phyloP scores from a whole-genome alignment of 2,797 vertebrate species.

The Sorex maritimensis region DNA sequence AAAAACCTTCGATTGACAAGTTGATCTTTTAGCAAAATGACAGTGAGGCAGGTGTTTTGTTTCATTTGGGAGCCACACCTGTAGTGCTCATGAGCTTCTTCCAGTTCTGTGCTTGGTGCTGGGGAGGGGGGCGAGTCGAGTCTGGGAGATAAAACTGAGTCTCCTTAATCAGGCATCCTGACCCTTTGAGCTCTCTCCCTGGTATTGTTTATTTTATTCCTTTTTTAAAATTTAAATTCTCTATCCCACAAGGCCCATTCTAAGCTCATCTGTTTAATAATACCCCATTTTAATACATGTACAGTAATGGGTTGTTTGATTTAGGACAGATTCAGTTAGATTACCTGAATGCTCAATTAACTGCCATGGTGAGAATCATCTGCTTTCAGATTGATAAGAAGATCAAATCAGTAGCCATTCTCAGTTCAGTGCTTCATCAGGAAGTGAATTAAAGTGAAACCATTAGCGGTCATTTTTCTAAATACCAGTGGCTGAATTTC shows the following conservation, averaged over 20 bases:
- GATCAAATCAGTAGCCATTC: conserved; percentile 81
- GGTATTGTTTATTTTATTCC: not conserved
- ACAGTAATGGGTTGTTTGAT: conserved; percentile 56
- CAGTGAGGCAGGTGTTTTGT: not conserved
- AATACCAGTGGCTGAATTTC: conserved; percentile 76
- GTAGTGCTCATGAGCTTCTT: no score
- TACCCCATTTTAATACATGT: conserved; percentile 53
- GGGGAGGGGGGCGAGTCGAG: no score
- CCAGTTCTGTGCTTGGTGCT: no score
- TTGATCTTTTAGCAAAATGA: conserved; percentile 23
- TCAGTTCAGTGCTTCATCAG: conserved; percentile 76
- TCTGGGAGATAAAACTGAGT: no score
- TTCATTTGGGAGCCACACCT: not conserved
- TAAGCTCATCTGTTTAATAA: conserved; percentile 44
- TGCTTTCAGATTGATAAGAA: conserved; percentile 84
- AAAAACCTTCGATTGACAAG: not conserved
- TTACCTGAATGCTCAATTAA: conserved; percentile 87
- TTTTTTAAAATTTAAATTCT: conserved; percentile 51
- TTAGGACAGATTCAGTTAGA: conserved; percentile 84
- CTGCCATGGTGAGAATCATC: conserved; percentile 74
- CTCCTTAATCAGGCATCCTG: no score
- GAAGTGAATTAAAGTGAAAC: conserved; percentile 79
- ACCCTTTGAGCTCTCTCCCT: no score
- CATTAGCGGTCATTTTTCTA: conserved; percentile 73
- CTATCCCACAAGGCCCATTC: conserved; percentile 22